phyloP scores from a whole-genome alignment of 2,113 vertebrate species.

The Tauraco erythrolophus region DNA sequence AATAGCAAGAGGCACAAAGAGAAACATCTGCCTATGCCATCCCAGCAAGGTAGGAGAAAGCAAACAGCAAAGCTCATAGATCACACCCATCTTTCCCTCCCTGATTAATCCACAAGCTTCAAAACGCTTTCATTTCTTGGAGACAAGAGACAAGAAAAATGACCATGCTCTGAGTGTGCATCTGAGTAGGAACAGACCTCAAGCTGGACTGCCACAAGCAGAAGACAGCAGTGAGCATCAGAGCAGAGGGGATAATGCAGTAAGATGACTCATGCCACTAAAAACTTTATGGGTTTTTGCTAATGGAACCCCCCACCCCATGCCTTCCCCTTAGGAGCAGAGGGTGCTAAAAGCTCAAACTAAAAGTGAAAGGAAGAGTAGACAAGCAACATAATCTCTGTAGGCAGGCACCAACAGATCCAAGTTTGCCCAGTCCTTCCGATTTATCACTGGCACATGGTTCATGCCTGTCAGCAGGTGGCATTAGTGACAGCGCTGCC shows the following conservation, averaged over 20 bases:
- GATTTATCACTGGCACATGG: not conserved
- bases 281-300: not conserved
- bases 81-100: not conserved
- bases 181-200: not conserved
- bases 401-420: not conserved
- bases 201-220: not conserved
- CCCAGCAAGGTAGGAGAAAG: not conserved
- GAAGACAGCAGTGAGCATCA: not conserved
- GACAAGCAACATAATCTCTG: not conserved
- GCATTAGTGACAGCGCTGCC: not conserved
- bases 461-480: not conserved
- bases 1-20: not conserved
- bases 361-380: not conserved
- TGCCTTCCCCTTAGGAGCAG: not conserved
- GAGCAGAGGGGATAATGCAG: not conserved
- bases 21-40: not conserved
- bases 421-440: not conserved
- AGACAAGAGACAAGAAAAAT: not conserved
- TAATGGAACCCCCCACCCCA: rapidly evolving
- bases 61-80: not conserved
- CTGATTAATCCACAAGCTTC: not conserved
- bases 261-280: not conserved
- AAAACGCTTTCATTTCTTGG: not conserved
- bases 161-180: not conserved
- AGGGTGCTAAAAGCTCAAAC: not conserved